Percentiles rank a stretch among this genome's conserved stretches.
These are phyloP conservation scores for Notolepis coatsorum DNA, from an alignment of 2,797 vertebrate genomes.

Conservation along the genomic window DNA sequence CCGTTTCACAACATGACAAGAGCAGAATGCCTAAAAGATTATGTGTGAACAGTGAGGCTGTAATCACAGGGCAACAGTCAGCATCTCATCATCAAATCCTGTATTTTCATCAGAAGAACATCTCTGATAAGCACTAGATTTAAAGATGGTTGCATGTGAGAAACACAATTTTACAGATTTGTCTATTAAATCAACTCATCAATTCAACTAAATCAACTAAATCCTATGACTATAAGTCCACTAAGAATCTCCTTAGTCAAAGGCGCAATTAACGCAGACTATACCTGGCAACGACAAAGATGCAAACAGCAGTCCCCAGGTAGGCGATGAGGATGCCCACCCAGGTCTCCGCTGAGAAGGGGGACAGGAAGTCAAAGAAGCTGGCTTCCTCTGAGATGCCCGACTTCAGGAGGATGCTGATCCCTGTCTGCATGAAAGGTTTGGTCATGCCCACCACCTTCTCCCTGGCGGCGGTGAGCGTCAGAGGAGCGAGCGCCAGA, in stretches of 20 bases:
- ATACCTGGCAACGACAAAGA: constrained; percentile 87
- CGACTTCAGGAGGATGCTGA: constrained; percentile 88
- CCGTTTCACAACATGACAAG: constrained; percentile 20
- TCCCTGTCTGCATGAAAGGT: constrained; percentile 91
- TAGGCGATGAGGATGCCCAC: constrained; percentile 86
- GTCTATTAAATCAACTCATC: neutral
- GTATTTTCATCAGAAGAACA: too few relatives aligned
- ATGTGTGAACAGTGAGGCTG: neutral
- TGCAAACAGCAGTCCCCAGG: constrained; percentile 84
- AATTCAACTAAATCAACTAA: too few relatives aligned
- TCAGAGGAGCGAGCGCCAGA: constrained; percentile 88
- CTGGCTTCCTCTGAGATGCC: constrained; percentile 78
- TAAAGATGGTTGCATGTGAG: too few relatives aligned
- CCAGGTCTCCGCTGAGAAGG: constrained; percentile 90
- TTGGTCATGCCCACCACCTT: constrained; percentile 88
- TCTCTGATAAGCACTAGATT: too few relatives aligned
- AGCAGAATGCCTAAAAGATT: neutral
- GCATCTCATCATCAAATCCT: neutral
- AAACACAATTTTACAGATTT: neutral
- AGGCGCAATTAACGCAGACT: too few relatives aligned
- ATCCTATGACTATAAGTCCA: too few relatives aligned
- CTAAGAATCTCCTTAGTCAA: too few relatives aligned
- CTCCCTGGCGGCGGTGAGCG: constrained; percentile 86
- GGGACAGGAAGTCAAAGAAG: constrained; percentile 87
- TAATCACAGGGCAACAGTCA: neutral